Conservation (phyloP, 2,797 vertebrate genomes). For the Sebastes ruberrimus region DNA sequence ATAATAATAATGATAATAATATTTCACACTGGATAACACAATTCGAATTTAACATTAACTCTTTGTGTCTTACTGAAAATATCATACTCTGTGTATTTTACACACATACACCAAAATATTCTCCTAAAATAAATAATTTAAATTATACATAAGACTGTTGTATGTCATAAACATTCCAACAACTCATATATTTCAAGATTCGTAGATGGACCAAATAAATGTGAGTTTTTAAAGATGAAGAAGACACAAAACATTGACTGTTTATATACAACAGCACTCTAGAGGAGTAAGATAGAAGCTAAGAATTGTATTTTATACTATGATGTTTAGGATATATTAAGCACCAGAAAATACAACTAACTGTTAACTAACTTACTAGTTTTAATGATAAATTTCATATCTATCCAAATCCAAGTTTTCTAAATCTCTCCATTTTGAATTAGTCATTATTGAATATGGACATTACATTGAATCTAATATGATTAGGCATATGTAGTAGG, state of each 20-base stretch:
- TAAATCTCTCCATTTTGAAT: too few species aligned
- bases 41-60: neutral
- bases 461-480: too few species aligned
- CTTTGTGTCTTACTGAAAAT: neutral
- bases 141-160: neutral
- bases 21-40: too few species aligned
- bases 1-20: too few species aligned
- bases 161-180: neutral
- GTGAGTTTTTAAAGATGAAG: neutral
- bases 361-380: neutral
- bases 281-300: neutral
- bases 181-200: neutral
- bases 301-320: neutral
- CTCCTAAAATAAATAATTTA: neutral
- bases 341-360: neutral
- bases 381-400: neutral
- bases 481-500: too few species aligned
- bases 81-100: neutral
- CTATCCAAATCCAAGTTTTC: neutral
- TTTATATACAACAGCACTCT: too few species aligned
- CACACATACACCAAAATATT: neutral
- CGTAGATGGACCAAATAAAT: neutral
- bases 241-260: too few species aligned
- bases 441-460: too few species aligned
- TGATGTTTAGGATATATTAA: neutral